Evolutionary conservation across 1,140 invertebrate genomes (phyloP).

Genomic region (Oreohelix idahoensis): DNA sequence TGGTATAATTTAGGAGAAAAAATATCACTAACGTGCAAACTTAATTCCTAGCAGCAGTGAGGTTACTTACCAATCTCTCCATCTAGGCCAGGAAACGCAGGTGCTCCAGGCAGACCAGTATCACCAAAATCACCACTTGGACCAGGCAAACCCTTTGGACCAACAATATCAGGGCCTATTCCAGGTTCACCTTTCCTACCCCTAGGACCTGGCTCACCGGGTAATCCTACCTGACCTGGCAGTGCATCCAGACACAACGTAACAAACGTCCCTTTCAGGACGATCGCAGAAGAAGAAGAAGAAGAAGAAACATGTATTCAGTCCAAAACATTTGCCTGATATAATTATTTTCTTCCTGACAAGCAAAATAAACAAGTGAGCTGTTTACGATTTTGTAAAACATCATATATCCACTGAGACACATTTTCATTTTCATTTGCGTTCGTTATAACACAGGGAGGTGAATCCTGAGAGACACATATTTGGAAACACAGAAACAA

Average conservation of each 20-base stretch:
- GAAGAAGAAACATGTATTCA: too few relatives aligned
- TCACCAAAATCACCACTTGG: slow-evolving; percentile 51
- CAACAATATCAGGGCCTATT: slow-evolving; percentile 54
- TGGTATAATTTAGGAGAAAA: too few relatives aligned
- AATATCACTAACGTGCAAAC: neutral
- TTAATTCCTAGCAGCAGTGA: neutral
- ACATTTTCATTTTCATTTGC: too few relatives aligned
- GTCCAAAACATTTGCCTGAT: too few relatives aligned
- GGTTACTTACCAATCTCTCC: slow-evolving; percentile 50
- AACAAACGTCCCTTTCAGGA: too few relatives aligned
- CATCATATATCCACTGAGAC: slow-evolving; percentile 76
- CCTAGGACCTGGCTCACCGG: slow-evolving; percentile 58
- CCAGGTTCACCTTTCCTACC: slow-evolving; percentile 55
- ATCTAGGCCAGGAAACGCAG: slow-evolving; percentile 68
- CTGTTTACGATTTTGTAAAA: too few relatives aligned
- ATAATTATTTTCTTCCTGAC: too few relatives aligned
- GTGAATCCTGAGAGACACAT: too few relatives aligned
- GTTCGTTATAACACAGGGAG: too few relatives aligned
- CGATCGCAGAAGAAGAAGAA: too few relatives aligned
- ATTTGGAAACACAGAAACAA: too few relatives aligned
- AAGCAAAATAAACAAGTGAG: too few relatives aligned
- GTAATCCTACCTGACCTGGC: slow-evolving; percentile 57
- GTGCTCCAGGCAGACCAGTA: slow-evolving; percentile 43
- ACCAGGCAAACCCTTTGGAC: slow-evolving; percentile 48
- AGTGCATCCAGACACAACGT: slow-evolving; percentile 54